phyloP scores from a whole-genome alignment of 2,888 invertebrate species.

The Nasonovia ribisnigri region DNA sequence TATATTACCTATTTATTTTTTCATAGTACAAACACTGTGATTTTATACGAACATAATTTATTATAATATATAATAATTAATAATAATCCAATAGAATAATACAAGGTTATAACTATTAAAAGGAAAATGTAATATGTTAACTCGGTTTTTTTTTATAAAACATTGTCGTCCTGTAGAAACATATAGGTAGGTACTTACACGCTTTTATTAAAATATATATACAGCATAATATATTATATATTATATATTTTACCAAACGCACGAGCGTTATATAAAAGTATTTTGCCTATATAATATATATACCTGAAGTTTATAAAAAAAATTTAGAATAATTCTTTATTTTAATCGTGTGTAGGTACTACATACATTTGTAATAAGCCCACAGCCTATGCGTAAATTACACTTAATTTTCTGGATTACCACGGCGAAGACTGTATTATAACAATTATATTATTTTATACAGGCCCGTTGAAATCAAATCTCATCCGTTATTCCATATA shows the following conservation, averaged over 20 bases:
- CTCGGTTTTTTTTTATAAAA: not conserved
- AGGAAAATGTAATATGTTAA: not conserved
- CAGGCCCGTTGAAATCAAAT: not conserved
- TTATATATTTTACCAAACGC: not conserved
- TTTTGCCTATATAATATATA: not conserved
- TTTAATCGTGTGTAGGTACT: not conserved
- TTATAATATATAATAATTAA: constrained; percentile 8
- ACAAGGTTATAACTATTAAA: constrained; percentile 12
- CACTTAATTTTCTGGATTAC: not conserved
- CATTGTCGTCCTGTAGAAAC: not conserved
- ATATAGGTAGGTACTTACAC: not conserved
- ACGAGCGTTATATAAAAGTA: not conserved
- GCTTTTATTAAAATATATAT: not conserved
- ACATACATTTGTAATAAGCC: not conserved
- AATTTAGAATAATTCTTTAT: not conserved
- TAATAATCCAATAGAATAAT: not conserved
- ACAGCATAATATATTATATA: not conserved
- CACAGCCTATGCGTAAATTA: not conserved
- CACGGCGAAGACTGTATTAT: not conserved
- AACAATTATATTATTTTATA: not conserved
- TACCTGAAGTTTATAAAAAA: not conserved
- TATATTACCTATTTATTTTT: not conserved
- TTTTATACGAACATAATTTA: not conserved
- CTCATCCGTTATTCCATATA: not conserved
- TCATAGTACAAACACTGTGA: not conserved